phyloP scores from a whole-genome alignment of 2,113 vertebrate species.

The Agapornis roseicollis region DNA sequence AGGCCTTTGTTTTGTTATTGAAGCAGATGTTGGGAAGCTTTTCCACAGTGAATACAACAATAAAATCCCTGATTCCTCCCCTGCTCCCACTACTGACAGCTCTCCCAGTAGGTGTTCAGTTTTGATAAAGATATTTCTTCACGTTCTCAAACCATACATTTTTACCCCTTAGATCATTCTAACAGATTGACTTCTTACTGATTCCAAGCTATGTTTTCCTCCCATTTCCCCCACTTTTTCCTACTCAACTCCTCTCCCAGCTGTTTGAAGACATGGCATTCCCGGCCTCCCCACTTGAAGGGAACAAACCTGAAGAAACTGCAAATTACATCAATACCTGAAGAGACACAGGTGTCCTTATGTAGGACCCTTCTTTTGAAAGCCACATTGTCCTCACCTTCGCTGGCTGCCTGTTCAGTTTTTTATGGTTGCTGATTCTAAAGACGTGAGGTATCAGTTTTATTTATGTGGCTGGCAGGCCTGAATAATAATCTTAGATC shows the following conservation, averaged over 20 bases:
- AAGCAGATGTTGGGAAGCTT: not conserved
- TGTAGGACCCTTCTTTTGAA: not conserved
- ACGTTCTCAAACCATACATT: not conserved
- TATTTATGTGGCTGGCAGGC: not conserved
- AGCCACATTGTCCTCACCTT: not conserved
- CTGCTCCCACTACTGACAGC: not conserved
- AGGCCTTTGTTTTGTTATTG: not conserved
- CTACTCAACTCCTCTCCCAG: not conserved
- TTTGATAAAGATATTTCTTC: not conserved
- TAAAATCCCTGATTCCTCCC: not conserved
- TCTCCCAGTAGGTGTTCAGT: not conserved
- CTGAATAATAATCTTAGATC: not conserved
- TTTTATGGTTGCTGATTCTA: not conserved
- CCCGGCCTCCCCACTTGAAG: not conserved
- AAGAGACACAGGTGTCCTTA: not conserved
- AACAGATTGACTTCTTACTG: not conserved
- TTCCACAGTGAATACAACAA: not conserved
- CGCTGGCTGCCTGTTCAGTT: not conserved
- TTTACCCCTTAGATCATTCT: not conserved
- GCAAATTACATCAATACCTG: not conserved
- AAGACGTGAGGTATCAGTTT: not conserved
- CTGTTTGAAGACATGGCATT: not conserved
- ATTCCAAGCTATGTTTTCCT: not conserved
- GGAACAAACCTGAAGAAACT: not conserved
- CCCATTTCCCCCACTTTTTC: not conserved